phyloP scores from a whole-genome alignment of 2,797 vertebrate genomes.

The Sebastes trivittatus region DNA sequence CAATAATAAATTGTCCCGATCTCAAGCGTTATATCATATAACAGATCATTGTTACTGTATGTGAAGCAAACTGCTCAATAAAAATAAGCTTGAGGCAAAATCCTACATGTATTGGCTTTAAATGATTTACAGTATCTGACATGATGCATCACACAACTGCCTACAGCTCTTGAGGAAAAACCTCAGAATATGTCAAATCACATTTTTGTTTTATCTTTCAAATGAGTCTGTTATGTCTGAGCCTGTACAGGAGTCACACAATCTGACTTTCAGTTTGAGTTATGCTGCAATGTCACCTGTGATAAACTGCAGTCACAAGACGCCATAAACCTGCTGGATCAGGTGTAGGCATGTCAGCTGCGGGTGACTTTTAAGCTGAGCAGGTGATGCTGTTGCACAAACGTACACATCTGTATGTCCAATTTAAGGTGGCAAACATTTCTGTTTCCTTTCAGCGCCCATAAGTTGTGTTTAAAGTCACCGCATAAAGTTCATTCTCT shows the following conservation, averaged over 20 bases:
- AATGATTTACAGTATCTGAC: neutral
- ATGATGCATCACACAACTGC: neutral
- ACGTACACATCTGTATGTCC: neutral
- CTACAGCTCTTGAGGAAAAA: neutral
- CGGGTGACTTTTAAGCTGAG: neutral
- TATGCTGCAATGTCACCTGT: neutral
- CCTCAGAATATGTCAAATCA: neutral
- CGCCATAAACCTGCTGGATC: neutral
- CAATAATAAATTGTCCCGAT: neutral
- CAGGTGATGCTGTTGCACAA: neutral
- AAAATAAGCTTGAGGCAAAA: neutral
- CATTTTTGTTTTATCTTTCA: neutral
- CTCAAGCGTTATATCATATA: rapidly evolving
- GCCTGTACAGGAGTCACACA: neutral
- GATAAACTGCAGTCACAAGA: conserved; percentile 39
- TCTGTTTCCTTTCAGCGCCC: neutral
- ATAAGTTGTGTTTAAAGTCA: neutral
- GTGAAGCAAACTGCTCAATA: neutral
- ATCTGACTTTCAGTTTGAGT: neutral
- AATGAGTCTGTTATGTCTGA: neutral
- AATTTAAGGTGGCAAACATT: neutral
- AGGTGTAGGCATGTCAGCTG: neutral
- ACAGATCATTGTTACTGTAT: neutral
- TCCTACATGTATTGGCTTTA: neutral
- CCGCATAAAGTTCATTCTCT: neutral